These are phyloP conservation scores for Laothoe populi DNA, from an alignment of 2,888 invertebrate species.

Conservation along the genomic window DNA sequence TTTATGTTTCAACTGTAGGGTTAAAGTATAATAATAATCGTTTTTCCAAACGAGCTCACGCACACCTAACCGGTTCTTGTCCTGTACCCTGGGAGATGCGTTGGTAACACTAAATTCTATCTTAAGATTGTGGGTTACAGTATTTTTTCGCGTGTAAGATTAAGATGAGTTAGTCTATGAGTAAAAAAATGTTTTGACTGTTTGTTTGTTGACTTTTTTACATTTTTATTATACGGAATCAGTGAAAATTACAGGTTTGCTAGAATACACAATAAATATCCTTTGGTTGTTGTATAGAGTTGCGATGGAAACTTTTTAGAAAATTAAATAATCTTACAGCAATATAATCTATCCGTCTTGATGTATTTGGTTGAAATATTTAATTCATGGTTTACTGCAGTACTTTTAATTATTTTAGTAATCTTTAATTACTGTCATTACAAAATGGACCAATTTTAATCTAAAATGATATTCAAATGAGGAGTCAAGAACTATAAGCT, in stretches of 20 bases:
- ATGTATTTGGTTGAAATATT: no score
- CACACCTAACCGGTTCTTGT: slow-evolving; percentile 65
- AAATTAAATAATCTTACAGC: no score
- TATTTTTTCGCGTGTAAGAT: background rate
- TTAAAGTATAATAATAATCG: slow-evolving; percentile 61
- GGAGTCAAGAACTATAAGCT: slow-evolving; percentile 24
- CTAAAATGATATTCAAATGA: slow-evolving; percentile 7
- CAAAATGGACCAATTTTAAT: background rate
- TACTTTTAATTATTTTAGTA: no score
- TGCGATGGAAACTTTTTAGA: background rate
- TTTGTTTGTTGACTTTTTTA: slow-evolving; percentile 43
- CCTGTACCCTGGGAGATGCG: slow-evolving; percentile 2
- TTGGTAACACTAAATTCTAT: slow-evolving; percentile 36
- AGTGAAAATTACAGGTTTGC: slow-evolving; percentile 19
- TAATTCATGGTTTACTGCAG: no score
- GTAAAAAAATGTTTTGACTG: slow-evolving; percentile 44
- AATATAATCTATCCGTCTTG: no score
- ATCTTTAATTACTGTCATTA: no score
- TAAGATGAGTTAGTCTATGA: slow-evolving; percentile 14
- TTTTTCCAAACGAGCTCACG: slow-evolving; percentile 70
- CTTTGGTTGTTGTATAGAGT: background rate
- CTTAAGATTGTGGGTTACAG: slow-evolving; percentile 33
- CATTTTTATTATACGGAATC: slow-evolving; percentile 29
- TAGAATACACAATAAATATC: slow-evolving; percentile 1
- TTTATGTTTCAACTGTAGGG: slow-evolving; percentile 52